Evolutionary conservation across 2,888 invertebrate species (phyloP).

Genomic region (Pachliopta kotzebuea): DNA sequence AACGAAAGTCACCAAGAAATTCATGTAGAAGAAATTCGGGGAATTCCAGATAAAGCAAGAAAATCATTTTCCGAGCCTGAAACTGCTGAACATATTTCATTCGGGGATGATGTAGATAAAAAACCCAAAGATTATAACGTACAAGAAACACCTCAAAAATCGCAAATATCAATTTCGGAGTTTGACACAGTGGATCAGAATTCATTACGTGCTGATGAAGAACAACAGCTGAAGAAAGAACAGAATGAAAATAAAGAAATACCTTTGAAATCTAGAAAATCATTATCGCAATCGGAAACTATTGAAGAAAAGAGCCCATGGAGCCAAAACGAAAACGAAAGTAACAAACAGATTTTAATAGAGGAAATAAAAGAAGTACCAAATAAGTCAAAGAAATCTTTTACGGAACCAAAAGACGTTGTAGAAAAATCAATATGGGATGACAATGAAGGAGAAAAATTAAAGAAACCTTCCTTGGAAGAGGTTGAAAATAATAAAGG

Average conservation of each 20-base stretch:
- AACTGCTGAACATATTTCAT: conserved; percentile 46
- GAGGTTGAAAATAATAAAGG: conserved; percentile 53
- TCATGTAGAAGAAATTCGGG: conserved; percentile 43
- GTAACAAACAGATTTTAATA: conserved; percentile 33
- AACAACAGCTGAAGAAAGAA: conserved; percentile 45
- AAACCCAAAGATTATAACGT: neutral
- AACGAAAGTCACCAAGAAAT: conserved; percentile 46
- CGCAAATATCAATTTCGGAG: conserved; percentile 30
- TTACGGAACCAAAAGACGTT: conserved; percentile 46
- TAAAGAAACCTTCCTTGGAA: conserved; percentile 49
- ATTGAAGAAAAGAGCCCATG: conserved; percentile 26
- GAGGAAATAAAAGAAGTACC: conserved; percentile 15
- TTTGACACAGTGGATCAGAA: conserved; percentile 47
- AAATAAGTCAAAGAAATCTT: conserved; percentile 17
- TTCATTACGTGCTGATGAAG: conserved; percentile 61
- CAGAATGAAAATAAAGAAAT: conserved; percentile 45
- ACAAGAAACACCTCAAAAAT: too few species aligned
- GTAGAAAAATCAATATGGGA: conserved; percentile 68
- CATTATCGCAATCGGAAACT: conserved; percentile 37
- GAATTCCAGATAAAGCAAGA: conserved; percentile 39
- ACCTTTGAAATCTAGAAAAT: conserved; percentile 43
- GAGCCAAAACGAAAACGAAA: conserved; percentile 31
- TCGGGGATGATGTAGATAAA: conserved; percentile 50
- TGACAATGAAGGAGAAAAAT: conserved; percentile 62
- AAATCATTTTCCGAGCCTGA: conserved; percentile 48